Base-by-base conservation (phyloP, 2,797 vertebrate genomes). In the Aerospiza tachiro region DNA sequence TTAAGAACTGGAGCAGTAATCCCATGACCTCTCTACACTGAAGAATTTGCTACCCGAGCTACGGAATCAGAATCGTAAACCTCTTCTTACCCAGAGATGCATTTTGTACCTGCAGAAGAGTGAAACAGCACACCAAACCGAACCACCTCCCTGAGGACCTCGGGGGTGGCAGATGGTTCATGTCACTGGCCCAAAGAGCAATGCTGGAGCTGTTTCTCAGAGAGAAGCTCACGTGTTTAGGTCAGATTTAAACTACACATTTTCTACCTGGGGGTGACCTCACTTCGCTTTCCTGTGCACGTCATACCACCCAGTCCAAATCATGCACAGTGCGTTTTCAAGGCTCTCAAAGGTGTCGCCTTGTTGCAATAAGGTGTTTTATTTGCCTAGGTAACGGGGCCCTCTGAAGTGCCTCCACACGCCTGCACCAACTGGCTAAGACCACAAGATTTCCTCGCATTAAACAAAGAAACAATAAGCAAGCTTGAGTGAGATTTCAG, bases 391-490 rank as follows among this genome's bases (percentile, higher is more conserved):
- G 26, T 79, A 29, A 14, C 7, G 5, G 35, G 67, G 26, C 44
- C 22, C 61, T 82, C 68, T 40, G 11, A 93, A 89, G 55, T 22
- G 47, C 65, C 52, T 52, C 66, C 68, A 25, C 53, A 56, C 38
- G 52, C 55, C 33, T 3, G 5, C 50, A 25, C 36, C 2, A 2
- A 58, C 82, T 12, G 33, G 56, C 66, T 79, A 68, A 93, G 50
- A 63, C 63, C 83, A 52, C 52, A 62, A 83, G 91, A 95, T 89
- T 83, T 87, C 47, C 78, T 92, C 0, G 2, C 25, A 80, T 87
- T 92, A 87, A 91, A 95, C 82, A 90, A 81, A 89, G n/a, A 52
- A 78, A 86, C 80, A 88, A 90, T 66, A 95, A 97, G 84, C 59
- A 85, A 62, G 86, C 94, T 75, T 59, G 70, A 93, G 79, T 50